phyloP scores from a whole-genome alignment of 1,140 invertebrate species.

The Caenorhabditis tropicalis region DNA sequence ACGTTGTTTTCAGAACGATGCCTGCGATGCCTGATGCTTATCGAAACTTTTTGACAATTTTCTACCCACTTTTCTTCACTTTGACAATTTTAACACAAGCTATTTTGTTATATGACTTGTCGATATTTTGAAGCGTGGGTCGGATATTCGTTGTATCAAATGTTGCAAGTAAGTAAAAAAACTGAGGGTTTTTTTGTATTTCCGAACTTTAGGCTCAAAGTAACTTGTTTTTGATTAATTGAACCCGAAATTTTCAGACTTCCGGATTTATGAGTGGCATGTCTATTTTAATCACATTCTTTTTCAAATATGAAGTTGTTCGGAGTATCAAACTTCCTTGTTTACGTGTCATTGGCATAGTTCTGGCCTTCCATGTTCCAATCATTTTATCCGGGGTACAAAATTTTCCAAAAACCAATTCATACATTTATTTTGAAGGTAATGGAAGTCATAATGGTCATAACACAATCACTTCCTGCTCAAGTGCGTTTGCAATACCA shows the following conservation, averaged over 20 bases:
- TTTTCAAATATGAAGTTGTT: conserved; percentile 29
- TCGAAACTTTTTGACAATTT: neutral
- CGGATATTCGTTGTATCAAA: neutral
- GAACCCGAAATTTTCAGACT: neutral
- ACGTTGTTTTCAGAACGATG: neutral
- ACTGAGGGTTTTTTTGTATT: neutral
- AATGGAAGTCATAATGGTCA: neutral
- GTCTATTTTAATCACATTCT: conserved; percentile 1
- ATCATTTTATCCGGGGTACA: neutral
- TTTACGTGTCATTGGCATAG: neutral
- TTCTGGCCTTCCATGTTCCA: neutral
- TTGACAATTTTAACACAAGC: neutral
- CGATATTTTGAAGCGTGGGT: neutral
- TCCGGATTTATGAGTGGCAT: conserved; percentile 32
- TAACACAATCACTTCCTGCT: neutral
- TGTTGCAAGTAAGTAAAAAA: neutral
- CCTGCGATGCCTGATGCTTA: neutral
- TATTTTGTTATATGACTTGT: neutral
- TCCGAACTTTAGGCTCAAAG: too few relatives aligned
- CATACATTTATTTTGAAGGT: neutral
- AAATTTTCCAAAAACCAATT: neutral
- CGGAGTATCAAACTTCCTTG: neutral
- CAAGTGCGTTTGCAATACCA: neutral
- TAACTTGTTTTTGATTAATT: too few relatives aligned
- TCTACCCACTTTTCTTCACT: neutral